Evolutionary conservation across 2,113 vertebrate genomes (phyloP).

Genomic region (Felis catus): DNA sequence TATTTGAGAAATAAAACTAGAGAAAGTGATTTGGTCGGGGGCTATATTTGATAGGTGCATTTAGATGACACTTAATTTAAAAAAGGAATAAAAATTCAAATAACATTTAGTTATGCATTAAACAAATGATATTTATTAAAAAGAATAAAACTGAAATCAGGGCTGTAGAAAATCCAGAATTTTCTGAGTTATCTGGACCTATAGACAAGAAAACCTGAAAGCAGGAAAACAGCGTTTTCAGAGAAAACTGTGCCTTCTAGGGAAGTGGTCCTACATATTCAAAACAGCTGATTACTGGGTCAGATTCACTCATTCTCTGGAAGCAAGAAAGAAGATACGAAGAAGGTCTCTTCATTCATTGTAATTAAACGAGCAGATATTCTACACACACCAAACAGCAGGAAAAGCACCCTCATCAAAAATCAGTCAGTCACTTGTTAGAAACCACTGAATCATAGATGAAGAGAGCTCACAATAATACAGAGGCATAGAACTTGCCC

Average conservation of each 20-base stretch:
- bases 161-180: neutral
- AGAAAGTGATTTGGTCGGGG: neutral
- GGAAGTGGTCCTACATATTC: neutral
- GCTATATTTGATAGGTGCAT: neutral
- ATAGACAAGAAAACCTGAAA: neutral
- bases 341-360: neutral
- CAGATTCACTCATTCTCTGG: neutral
- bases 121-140: conserved; percentile 3
- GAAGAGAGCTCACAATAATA: neutral
- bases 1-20: neutral
- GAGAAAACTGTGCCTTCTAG: neutral
- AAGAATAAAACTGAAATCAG: neutral
- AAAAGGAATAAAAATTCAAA: neutral
- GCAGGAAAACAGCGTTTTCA: neutral
- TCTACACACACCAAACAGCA: neutral
- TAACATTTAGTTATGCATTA: neutral
- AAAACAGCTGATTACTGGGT: neutral
- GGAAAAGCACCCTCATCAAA: neutral
- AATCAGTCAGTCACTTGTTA: neutral
- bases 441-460: neutral
- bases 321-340: neutral
- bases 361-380: neutral
- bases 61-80: neutral
- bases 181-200: neutral
- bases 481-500: neutral